phyloP scores from a whole-genome alignment of 2,797 vertebrate species.

The Fratercula arctica region DNA sequence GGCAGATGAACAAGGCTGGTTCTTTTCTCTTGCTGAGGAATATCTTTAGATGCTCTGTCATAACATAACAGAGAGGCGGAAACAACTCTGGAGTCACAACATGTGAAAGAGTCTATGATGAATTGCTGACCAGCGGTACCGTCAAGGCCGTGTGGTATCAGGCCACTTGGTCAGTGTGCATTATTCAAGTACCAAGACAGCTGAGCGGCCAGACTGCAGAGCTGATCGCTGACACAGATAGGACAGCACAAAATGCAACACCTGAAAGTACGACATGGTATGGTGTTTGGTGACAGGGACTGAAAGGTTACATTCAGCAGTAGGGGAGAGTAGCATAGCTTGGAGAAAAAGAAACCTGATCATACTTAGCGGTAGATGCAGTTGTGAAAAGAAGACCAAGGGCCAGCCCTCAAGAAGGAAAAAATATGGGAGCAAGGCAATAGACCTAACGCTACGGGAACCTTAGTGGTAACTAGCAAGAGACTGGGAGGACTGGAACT shows the following conservation, averaged over 20 bases:
- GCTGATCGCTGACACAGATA: rapidly evolving
- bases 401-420: background rate
- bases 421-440: background rate
- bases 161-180: background rate
- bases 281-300: background rate
- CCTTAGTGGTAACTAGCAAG: background rate
- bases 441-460: background rate
- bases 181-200: rapidly evolving
- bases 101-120: background rate
- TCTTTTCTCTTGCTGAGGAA: background rate
- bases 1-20: background rate
- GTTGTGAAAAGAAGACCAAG: background rate
- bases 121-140: background rate
- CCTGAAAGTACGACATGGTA: background rate
- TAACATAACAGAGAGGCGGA: background rate
- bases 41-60: background rate
- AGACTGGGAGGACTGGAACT: background rate
- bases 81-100: background rate
- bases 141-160: background rate
- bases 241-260: background rate
- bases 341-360: background rate
- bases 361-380: background rate
- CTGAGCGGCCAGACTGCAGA: background rate
- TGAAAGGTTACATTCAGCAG: background rate
- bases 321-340: background rate